These are phyloP conservation scores for Mycetomoellerius zeteki DNA, from an alignment of 1,140 invertebrate genomes.

Conservation along the genomic window DNA sequence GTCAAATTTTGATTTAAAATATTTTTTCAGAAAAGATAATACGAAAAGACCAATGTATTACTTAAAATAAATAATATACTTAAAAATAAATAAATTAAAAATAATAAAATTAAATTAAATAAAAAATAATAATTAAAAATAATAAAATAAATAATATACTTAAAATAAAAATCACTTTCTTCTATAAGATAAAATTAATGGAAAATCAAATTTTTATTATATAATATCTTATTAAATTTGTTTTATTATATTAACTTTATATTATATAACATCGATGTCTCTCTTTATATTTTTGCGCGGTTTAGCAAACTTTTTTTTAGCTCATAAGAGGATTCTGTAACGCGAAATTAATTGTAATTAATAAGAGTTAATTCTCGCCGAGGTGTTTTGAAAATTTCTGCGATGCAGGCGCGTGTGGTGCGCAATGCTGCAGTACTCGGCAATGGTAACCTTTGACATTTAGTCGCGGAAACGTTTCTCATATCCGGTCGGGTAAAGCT, in stretches of 20 bases:
- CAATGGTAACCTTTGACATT: constrained; percentile 50
- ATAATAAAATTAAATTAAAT: too few relatives aligned
- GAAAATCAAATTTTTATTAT: background rate
- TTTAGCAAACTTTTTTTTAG: background rate
- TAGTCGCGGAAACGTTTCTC: constrained; percentile 34
- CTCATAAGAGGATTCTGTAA: background rate
- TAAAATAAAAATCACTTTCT: background rate
- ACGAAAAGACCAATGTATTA: background rate
- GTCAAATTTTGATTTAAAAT: background rate
- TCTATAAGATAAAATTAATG: background rate
- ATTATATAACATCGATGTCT: background rate
- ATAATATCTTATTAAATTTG: background rate
- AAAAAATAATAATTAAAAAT: too few relatives aligned
- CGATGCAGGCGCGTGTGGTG: background rate
- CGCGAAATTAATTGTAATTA: constrained; percentile 1
- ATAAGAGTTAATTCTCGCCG: constrained; percentile 3
- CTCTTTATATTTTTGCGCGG: background rate
- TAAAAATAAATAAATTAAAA: too few relatives aligned
- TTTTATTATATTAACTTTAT: too few relatives aligned
- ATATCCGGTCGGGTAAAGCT: constrained; percentile 27
- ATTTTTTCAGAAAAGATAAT: background rate
- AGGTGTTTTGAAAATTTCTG: constrained; percentile 4
- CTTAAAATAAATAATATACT: background rate
- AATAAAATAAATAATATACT: too few relatives aligned
- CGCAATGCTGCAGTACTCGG: constrained; percentile 11